These are phyloP conservation scores for Halictus quadricinctus DNA, from an alignment of 2,888 invertebrate species.

Conservation along the genomic window DNA sequence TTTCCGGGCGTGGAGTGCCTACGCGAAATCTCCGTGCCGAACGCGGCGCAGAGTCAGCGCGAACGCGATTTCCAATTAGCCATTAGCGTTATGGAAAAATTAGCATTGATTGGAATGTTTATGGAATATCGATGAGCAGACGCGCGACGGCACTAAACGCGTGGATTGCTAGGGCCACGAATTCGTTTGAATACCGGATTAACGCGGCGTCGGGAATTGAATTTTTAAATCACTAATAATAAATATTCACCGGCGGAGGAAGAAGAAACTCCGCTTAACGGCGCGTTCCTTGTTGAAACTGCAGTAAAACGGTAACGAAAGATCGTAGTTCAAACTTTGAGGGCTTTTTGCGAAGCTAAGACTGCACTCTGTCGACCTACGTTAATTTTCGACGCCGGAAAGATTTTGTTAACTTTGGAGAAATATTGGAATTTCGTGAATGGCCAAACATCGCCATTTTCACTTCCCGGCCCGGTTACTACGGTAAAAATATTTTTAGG, in stretches of 20 bases:
- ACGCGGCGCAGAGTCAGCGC: background rate
- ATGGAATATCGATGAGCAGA: slow-evolving; percentile 26
- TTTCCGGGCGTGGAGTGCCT: background rate
- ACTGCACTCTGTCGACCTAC: too few species aligned
- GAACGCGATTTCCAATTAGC: background rate
- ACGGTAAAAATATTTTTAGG: too few species aligned
- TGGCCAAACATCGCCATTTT: background rate
- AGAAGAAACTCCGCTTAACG: background rate
- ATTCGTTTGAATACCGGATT: background rate
- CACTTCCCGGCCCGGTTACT: too few species aligned
- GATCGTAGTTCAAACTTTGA: too few species aligned
- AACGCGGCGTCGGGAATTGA: background rate
- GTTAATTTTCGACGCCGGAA: background rate
- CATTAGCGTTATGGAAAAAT: background rate
- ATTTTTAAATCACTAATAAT: background rate
- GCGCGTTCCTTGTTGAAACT: background rate
- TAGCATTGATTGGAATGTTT: slow-evolving; percentile 7
- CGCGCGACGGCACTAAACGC: background rate
- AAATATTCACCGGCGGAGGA: background rate
- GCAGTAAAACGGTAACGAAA: background rate
- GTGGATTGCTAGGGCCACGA: background rate
- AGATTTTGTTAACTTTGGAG: background rate
- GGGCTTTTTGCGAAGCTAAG: too few species aligned
- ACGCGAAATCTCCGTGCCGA: background rate
- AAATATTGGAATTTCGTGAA: background rate